Base-by-base conservation (phyloP, 2,113 vertebrate species). In the Empidonax traillii region DNA sequence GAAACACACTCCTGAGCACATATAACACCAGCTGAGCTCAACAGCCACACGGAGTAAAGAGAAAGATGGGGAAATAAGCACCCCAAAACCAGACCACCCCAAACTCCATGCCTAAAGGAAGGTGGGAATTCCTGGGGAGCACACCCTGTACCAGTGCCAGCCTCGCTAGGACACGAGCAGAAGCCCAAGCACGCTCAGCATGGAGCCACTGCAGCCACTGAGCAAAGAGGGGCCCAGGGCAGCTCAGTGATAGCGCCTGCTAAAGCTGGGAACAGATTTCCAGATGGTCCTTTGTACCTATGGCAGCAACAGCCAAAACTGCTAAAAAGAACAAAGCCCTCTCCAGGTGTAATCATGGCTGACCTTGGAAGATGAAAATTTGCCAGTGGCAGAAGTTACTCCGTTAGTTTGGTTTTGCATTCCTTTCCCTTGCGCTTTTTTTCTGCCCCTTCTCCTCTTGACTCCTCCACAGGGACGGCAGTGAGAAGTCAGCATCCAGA, bases 1-100 rank as follows among this genome's bases (percentile, higher is more conserved):
- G 85, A 89, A 94, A 92, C 53, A 93, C 62, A 56, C 71, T 96
- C 78, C 71, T 72, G 90, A 91, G 94, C 28, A 84, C 69, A 35
- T 22, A 5, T 41, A 96, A 96, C 93, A 96, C 97, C 94, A 96
- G 85, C 94, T 78, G 92, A 96, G 93, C 95, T 80, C 80, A 91
- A 96, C 69, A 93, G 93, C n/a, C 76, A 52, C 41, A 66, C 1
- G 10, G 58, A 76, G 43, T 5, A 9, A 66, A 81, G 82, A 37
- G 73, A 59, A 58, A 30, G 17, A 30, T 8, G 25, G 61, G 27
- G 61, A 79, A 74, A 51, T n/a, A 63, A 16, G 19, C 16, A 55
- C 30, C 56, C 58, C 39, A 12, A 89, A 88, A 86, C 24, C 52
- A 91, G 19, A 24, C 3, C 41, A 67, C n/a, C 18, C 52, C 62